These are phyloP conservation scores for Trypoxylus dichotomus DNA, from an alignment of 1,140 invertebrate genomes.

Conservation along the genomic window DNA sequence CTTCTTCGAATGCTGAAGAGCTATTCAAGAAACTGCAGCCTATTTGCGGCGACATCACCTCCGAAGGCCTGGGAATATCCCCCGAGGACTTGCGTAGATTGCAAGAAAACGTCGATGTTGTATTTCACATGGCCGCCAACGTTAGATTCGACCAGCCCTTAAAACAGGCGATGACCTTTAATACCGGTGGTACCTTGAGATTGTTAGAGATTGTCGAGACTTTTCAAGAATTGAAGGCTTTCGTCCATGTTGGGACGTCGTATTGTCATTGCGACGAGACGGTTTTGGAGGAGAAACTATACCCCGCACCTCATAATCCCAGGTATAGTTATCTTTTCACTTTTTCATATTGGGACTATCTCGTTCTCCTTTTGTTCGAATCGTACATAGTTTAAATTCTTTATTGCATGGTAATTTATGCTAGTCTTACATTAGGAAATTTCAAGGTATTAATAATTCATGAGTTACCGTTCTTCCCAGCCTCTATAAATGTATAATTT, in stretches of 20 bases:
- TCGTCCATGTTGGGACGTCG: slow-evolving; percentile 81
- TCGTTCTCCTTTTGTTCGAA: too few species aligned
- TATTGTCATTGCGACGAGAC: slow-evolving; percentile 77
- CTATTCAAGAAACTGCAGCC: slow-evolving; percentile 47
- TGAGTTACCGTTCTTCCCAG: background rate
- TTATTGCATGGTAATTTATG: too few species aligned
- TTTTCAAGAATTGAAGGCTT: slow-evolving; percentile 52
- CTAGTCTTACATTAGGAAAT: background rate
- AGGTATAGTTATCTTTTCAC: slow-evolving; percentile 42
- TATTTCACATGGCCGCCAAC: slow-evolving; percentile 82
- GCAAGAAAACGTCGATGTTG: slow-evolving; percentile 63
- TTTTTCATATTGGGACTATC: background rate
- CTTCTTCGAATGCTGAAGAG: slow-evolving; percentile 53
- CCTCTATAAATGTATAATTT: background rate
- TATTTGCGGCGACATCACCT: slow-evolving; percentile 54
- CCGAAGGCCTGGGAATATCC: slow-evolving; percentile 62
- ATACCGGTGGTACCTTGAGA: slow-evolving; percentile 56
- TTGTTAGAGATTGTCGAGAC: slow-evolving; percentile 53
- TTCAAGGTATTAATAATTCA: too few species aligned
- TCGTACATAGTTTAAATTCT: too few species aligned
- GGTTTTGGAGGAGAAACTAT: slow-evolving; percentile 69
- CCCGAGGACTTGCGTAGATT: slow-evolving; percentile 59
- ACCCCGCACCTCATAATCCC: slow-evolving; percentile 73
- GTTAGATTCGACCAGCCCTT: slow-evolving; percentile 60
- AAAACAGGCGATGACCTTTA: slow-evolving; percentile 57